Evolutionary conservation across 1,140 invertebrate species (phyloP), one percentile per base, ranked within the genome.

Genomic region (Macrobrachium nipponense): DNA sequence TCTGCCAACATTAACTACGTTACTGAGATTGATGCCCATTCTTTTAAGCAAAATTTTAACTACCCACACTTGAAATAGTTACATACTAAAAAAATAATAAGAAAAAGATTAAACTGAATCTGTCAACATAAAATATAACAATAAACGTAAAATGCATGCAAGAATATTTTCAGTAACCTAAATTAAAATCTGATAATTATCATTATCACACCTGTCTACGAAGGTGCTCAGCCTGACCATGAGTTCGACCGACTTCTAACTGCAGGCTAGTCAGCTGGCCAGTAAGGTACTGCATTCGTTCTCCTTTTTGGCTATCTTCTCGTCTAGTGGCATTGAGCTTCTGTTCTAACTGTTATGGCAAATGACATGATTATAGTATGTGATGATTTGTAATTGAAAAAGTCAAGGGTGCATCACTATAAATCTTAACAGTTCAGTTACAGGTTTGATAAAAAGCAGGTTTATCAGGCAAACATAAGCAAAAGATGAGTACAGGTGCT

Each of bases 221-320:
- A 12, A 88, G 84, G 17, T 87, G 73, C 66, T 88, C 80, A 4
- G 87, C 87, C 75, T 88, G 87, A 43, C 84, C 80, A 72, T 88
- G 87, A 15, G 87, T 87, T 5, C 75, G 70, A 18, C 82, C 87
- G 58, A 88, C 80, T 73, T 88, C 82, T 44, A 82, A 61, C 80
- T 88, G 87, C 11, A 88, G 84, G n/a, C 70, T 75, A 27, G 86
- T 83, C 43, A 88, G 80, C 66, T 88, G 87, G 17, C 82, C 79
- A 51, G 84, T 86, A 12, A 88, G 75, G 59, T 88, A 87, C 59
- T 86, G 75, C 73, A 86, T 72, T 18, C 87, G 80, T 43, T 87
- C 87, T 70, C 84, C 84, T 20, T 78, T 82, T 60, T 88, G 73
- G 61, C 84, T 66, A 70, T 77, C 75, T 20, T 86, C 84, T 62